Percentiles rank a stretch among this genome's conserved stretches.
phyloP scores from a whole-genome alignment of 2,888 invertebrate species.

The Didymodactylos carnosus region DNA sequence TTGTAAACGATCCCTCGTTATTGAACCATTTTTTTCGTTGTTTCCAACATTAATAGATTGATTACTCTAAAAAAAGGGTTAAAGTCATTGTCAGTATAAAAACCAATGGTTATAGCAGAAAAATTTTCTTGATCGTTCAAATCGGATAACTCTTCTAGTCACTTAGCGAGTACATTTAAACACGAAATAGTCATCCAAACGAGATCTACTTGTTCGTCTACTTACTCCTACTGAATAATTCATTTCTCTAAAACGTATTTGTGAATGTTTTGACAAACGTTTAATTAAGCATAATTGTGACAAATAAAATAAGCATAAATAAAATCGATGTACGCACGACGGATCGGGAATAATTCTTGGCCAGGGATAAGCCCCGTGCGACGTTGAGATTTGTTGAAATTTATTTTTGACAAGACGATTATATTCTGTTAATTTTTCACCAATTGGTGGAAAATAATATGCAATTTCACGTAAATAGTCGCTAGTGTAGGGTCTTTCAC shows the following conservation, averaged over 20 bases:
- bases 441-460: background rate
- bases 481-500: too few species aligned
- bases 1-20: background rate
- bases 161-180: too few species aligned
- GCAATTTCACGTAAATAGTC: background rate
- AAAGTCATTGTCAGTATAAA: too few species aligned
- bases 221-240: too few species aligned
- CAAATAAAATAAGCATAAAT: background rate
- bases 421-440: background rate
- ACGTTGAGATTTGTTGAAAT: too few species aligned
- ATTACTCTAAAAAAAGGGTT: too few species aligned
- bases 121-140: too few species aligned
- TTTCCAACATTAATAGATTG: background rate
- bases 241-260: background rate
- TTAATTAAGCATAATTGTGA: background rate
- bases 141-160: too few species aligned
- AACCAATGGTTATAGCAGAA: too few species aligned
- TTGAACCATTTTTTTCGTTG: background rate
- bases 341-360: background rate
- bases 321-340: background rate
- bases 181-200: too few species aligned
- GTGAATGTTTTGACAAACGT: background rate
- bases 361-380: too few species aligned
- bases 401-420: background rate
- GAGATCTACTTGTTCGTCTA: too few species aligned